These are phyloP conservation scores for Tiliqua scincoides DNA, from an alignment of 2,113 vertebrate genomes.

Conservation along the genomic window DNA sequence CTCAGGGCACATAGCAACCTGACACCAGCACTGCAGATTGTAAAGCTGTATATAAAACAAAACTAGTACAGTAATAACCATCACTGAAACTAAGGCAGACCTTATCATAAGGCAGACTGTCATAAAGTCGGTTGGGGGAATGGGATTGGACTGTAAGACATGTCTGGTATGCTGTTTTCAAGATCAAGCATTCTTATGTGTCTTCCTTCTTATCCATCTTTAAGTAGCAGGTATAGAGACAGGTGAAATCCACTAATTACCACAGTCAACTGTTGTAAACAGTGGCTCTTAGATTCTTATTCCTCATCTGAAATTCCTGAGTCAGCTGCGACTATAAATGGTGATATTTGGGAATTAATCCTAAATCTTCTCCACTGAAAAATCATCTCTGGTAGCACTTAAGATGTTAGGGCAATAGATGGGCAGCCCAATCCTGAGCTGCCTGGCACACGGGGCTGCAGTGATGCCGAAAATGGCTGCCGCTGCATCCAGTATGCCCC, in stretches of 20 bases:
- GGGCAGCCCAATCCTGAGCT: no score
- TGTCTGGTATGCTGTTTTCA: slow-evolving; percentile 25
- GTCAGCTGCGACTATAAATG: slow-evolving; percentile 25
- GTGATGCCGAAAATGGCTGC: no score
- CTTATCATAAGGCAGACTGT: no score
- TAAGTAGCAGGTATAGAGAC: slow-evolving; percentile 32
- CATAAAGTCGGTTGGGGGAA: no score
- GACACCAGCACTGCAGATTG: no score
- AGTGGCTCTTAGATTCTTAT: slow-evolving; percentile 42
- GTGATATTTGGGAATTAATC: slow-evolving; percentile 38
- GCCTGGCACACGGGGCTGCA: no score
- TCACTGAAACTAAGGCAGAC: no score
- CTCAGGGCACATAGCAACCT: no score
- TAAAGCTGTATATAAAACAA: no score
- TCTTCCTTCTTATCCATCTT: slow-evolving; percentile 42
- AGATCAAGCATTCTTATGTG: slow-evolving; percentile 52
- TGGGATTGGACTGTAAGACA: background rate
- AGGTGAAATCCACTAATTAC: slow-evolving; percentile 53
- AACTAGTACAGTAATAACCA: no score
- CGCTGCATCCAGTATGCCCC: no score
- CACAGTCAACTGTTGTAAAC: slow-evolving; percentile 29
- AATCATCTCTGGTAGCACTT: slow-evolving; percentile 40
- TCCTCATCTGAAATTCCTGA: slow-evolving; percentile 46
- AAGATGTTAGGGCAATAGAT: slow-evolving; percentile 10
- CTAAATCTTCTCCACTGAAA: background rate